Base-by-base conservation (phyloP, 2,888 invertebrate species). In the Melanargia galathea region DNA sequence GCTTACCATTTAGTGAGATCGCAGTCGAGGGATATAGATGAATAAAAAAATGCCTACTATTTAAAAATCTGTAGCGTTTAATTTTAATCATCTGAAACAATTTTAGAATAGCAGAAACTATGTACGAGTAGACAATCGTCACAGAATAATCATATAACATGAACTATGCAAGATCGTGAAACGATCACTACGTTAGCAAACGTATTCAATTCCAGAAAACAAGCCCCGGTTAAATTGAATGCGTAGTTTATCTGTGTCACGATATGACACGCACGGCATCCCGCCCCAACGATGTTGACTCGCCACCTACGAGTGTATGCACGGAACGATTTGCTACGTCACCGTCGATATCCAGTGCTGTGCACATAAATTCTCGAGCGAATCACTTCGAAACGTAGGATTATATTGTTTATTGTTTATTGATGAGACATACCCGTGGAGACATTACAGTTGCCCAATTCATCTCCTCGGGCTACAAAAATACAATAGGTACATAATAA, bases 241-340 rank as follows among this genome's bases (percentile, higher is more conserved):
- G 20, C 24, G 22, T 40, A 55, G 55, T 55, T 55, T 40, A 40
- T 40, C 38, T n/a, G 35, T 22, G 40, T 40, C 38, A 55, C 55
- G 65, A 52, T 59, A 62, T 59, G 55, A 59, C 49, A 55, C 54
- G 65, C 55, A 60, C 65, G 49, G 45, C 48, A 62, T 58, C 62
- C 62, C 65, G 59, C 65, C 65, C 62, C 49, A 62, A 56, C 62
- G 43, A 45, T 49, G 65, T 65, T 59, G 62, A 62, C 62, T 59
- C 59, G 65, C 65, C 62, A 38, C 65, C 62, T 62, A 62, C n/a
- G n/a, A n/a, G n/a, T n/a, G n/a, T 51, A 54, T 35, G 59, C 58
- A 22, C 55, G 35, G n/a, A 40, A 38, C 55, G 24, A 40, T 40
- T 55, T 55, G 55, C 40, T 55, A 54, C 40, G 40, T 55, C 55